Conservation (phyloP, 2,797 vertebrate species). For the Hydrolagus colliei region DNA sequence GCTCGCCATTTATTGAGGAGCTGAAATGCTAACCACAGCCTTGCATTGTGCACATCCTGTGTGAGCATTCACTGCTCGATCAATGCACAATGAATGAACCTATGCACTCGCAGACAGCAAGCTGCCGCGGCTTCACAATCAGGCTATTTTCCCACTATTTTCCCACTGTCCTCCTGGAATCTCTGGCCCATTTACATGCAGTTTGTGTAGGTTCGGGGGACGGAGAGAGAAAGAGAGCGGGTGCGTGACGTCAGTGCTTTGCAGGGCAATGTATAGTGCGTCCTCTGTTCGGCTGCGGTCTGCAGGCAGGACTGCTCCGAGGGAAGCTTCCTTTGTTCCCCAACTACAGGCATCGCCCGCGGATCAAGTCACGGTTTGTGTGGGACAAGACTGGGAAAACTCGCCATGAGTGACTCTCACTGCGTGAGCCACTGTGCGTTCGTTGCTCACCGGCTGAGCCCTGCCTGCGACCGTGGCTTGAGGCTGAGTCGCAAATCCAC, state of each 20-base stretch:
- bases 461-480: too few species aligned
- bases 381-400: slow-evolving; percentile 55
- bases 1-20: not conserved
- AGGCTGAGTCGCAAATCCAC: too few species aligned
- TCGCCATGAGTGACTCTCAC: too few species aligned
- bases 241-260: not conserved
- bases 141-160: not conserved
- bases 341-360: too few species aligned
- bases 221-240: not conserved
- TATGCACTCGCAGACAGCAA: too few species aligned
- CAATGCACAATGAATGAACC: not conserved
- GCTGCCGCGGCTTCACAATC: not conserved
- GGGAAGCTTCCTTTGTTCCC: not conserved
- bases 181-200: not conserved
- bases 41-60: not conserved
- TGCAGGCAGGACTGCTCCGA: not conserved
- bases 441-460: too few species aligned
- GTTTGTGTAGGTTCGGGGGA: not conserved
- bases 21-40: not conserved
- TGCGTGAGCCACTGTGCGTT: too few species aligned
- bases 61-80: not conserved
- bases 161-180: not conserved
- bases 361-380: too few species aligned
- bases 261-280: not conserved
- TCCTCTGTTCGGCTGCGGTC: not conserved